These are phyloP conservation scores for Zele albiditarsus DNA, from an alignment of 2,888 invertebrate genomes.

Conservation along the genomic window DNA sequence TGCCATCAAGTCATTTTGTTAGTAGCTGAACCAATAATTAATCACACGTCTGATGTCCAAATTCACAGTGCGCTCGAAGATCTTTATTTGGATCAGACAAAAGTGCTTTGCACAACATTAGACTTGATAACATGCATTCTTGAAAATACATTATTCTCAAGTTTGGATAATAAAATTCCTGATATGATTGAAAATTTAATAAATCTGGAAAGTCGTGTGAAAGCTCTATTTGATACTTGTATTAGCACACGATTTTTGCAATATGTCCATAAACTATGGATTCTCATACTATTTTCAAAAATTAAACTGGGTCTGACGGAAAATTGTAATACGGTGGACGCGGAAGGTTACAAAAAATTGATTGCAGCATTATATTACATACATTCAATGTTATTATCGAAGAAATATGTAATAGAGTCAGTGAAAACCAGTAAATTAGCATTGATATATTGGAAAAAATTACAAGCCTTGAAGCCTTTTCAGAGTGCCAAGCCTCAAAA, in stretches of 20 bases:
- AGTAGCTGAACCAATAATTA: conserved; percentile 77
- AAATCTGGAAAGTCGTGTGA: conserved; percentile 64
- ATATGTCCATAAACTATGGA: conserved; percentile 74
- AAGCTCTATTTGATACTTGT: conserved; percentile 66
- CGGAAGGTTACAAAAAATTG: conserved; percentile 64
- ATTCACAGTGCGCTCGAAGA: conserved; percentile 63
- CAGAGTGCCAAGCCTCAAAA: conserved; percentile 55
- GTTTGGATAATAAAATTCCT: conserved; percentile 62
- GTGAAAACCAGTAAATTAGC: conserved; percentile 69
- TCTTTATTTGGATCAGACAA: conserved; percentile 73
- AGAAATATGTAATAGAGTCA: conserved; percentile 67
- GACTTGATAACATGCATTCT: conserved; percentile 64
- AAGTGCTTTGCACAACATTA: conserved; percentile 62
- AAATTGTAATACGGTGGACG: conserved; percentile 44
- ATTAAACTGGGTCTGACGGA: conserved; percentile 56
- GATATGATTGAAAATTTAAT: conserved; percentile 61
- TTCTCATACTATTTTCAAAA: conserved; percentile 71
- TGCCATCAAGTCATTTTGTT: conserved; percentile 76
- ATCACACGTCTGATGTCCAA: conserved; percentile 73
- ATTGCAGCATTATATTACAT: conserved; percentile 68
- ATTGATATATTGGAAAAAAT: conserved; percentile 69
- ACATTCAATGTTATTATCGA: conserved; percentile 66
- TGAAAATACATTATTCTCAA: conserved; percentile 63
- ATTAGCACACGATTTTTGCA: conserved; percentile 70
- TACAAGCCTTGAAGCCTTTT: conserved; percentile 58